phyloP scores from a whole-genome alignment of 2,113 vertebrate genomes.

The Atlantisia rogersi region DNA sequence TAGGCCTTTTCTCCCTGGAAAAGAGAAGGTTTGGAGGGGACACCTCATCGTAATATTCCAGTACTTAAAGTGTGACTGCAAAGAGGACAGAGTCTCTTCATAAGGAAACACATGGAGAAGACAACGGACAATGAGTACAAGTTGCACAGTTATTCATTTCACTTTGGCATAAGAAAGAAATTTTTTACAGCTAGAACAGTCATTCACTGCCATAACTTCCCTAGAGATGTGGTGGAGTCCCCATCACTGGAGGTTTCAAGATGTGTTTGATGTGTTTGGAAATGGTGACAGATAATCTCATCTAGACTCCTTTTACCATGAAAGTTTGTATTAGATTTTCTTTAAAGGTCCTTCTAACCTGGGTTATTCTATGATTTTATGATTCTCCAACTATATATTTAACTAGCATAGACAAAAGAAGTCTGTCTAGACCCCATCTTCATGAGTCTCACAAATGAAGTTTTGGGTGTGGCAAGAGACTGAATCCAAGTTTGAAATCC shows the following conservation, averaged over 20 bases:
- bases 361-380: not conserved
- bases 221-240: accelerated
- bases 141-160: not conserved
- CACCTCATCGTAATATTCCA: not conserved
- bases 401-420: not conserved
- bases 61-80: not conserved
- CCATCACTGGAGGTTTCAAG: not conserved
- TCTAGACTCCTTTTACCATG: not conserved
- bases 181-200: not conserved
- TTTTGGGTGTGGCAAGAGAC: not conserved
- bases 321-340: not conserved
- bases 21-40: not conserved
- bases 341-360: not conserved
- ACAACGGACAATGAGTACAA: not conserved
- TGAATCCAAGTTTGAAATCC: not conserved
- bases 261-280: accelerated
- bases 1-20: not conserved
- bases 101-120: not conserved
- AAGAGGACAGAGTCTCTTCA: not conserved
- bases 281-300: not conserved
- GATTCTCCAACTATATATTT: not conserved
- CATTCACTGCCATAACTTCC: not conserved
- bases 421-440: not conserved
- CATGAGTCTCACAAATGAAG: not conserved
- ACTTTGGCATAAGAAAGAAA: accelerated